Base-by-base conservation (phyloP, 1,140 invertebrate species). In the Drosophila arawakana region DNA sequence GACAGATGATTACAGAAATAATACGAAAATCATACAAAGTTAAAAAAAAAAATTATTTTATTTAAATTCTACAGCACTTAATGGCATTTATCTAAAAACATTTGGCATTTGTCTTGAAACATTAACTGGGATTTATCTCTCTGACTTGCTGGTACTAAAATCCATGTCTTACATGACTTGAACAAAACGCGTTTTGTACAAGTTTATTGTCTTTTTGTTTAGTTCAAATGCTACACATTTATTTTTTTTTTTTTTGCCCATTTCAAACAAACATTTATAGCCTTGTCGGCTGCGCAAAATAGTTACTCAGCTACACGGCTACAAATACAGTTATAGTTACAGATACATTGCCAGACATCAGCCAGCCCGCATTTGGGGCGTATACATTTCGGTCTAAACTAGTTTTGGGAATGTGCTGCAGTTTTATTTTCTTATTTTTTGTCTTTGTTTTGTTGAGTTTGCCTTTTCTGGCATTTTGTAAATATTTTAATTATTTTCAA, bases 401-500 rank as follows among this genome's bases (percentile, higher is more conserved):
- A 54, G 80, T 83, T 83, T 81, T 70, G 66, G 72, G 15, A 84
- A 84, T 73, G 60, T 63, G 46, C 21, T 47, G 60, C 70, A 73
- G 54, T 84, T 68, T 13, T 54, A 46, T 61, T 54, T 25, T 46
- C 13, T 34, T 8, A 21, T 72, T 30, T 30, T 80, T 63, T 44
- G 21, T 34, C 11, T 49, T 10, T 47, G 0, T 35, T 39, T 62
- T 67, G 60, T 58, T 49, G 46, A 13, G 34, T 35, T 63, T 55
- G 62, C 11, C 62, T 50, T 46, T 68, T 68, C 44, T 68, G 59
- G 61, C 81, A 72, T 74, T 78, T 78, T 69, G 74, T 77, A 82
- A 86, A 86, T 86, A 82, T 88, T 86, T 86, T 80, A 79, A 88
- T 86, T 80, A 80, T 73, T 76, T 73, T 67, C 58, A 44, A n/a